Percentiles rank a stretch among this genome's conserved stretches.
phyloP scores from a whole-genome alignment of 2,113 vertebrate species.

The Oxyura jamaicensis region DNA sequence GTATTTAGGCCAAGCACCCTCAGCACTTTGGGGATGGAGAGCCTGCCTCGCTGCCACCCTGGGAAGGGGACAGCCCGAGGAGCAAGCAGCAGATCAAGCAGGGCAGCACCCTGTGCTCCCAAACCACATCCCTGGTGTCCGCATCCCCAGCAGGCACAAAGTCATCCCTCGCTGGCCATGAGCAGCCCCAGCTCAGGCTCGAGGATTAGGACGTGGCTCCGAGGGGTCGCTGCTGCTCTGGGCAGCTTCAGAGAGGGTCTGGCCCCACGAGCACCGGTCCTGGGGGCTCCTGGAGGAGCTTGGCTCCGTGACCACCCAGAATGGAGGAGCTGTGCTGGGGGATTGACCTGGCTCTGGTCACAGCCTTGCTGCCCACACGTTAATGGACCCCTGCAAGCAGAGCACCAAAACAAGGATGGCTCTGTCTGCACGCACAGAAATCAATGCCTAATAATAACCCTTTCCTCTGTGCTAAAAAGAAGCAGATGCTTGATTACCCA shows the following conservation, averaged over 20 bases:
- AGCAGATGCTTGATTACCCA: constrained; percentile 72
- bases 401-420: constrained; percentile 63
- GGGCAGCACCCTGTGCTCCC: accelerated
- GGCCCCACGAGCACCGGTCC: neutral
- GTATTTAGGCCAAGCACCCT: constrained; percentile 76
- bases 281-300: neutral
- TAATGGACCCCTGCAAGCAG: constrained; percentile 41
- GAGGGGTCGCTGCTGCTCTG: neutral
- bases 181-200: neutral
- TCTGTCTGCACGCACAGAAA: constrained; percentile 73
- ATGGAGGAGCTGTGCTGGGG: neutral
- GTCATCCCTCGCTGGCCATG: neutral
- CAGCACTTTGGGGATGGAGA: constrained; percentile 45
- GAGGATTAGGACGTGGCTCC: neutral
- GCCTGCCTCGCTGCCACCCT: neutral
- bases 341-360: neutral
- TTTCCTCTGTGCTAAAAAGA: constrained; percentile 68
- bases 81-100: neutral
- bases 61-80: neutral
- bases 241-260: neutral
- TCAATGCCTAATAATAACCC: constrained; percentile 63
- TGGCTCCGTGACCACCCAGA: accelerated
- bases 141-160: neutral
- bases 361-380: constrained; percentile 5
- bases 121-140: neutral